These are phyloP conservation scores for Lasioglossum morio DNA, from an alignment of 2,888 invertebrate species.

Conservation along the genomic window DNA sequence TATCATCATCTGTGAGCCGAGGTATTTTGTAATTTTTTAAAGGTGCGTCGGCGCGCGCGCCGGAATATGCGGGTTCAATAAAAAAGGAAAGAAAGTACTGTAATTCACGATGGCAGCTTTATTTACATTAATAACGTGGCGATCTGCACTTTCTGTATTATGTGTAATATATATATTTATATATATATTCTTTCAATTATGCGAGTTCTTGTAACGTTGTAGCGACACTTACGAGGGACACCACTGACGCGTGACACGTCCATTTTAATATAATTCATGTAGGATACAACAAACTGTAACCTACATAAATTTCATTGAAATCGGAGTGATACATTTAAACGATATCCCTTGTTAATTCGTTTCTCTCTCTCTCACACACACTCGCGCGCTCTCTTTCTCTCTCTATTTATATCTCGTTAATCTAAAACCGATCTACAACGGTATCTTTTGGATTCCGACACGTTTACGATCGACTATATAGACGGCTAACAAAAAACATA, in stretches of 20 bases:
- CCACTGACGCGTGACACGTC: not conserved
- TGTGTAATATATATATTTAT: slow-evolving; percentile 44
- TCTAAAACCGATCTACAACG: slow-evolving; percentile 56
- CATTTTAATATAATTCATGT: not conserved
- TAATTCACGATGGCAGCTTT: slow-evolving; percentile 76
- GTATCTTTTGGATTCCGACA: slow-evolving; percentile 55
- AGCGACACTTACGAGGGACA: slow-evolving; percentile 22
- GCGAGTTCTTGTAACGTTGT: slow-evolving; percentile 55
- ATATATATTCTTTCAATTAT: slow-evolving; percentile 57
- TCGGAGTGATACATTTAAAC: not conserved
- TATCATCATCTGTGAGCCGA: slow-evolving; percentile 46
- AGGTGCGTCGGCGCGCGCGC: slow-evolving; percentile 58
- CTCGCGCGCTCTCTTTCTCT: slow-evolving; percentile 18
- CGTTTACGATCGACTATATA: slow-evolving; percentile 41
- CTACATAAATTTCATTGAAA: not conserved
- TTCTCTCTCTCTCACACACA: slow-evolving; percentile 36
- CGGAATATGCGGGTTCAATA: slow-evolving; percentile 69
- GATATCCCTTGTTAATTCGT: slow-evolving; percentile 54
- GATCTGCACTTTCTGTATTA: slow-evolving; percentile 45
- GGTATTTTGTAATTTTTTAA: slow-evolving; percentile 79
- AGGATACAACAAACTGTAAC: not conserved
- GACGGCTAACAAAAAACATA: slow-evolving; percentile 38
- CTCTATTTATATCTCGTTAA: slow-evolving; percentile 56
- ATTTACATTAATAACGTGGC: slow-evolving; percentile 74
- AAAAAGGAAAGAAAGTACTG: slow-evolving; percentile 66